Conservation (phyloP, 2,113 vertebrate genomes). For the Peromyscus maniculatus region DNA sequence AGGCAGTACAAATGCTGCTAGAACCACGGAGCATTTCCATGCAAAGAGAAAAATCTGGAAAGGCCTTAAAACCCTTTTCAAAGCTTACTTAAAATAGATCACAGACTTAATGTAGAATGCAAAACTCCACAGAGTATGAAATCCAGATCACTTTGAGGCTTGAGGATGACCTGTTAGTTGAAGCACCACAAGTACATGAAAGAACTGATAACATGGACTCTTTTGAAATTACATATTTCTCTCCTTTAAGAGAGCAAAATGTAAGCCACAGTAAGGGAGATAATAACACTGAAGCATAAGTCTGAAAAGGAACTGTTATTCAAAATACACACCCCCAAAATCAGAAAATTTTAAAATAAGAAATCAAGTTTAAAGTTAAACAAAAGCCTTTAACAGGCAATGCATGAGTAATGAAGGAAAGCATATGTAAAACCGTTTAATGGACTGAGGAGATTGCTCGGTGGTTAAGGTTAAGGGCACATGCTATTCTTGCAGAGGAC, state of each 20-base stretch:
- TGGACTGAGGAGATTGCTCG: not conserved
- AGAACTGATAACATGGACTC: not conserved
- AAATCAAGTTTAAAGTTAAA: not conserved
- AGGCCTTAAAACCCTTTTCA: not conserved
- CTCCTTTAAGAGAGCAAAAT: not conserved
- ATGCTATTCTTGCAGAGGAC: not conserved
- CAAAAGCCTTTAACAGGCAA: not conserved
- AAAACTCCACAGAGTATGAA: not conserved
- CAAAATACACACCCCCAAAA: not conserved
- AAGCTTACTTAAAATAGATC: not conserved
- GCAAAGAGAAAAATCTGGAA: not conserved
- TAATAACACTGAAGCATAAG: not conserved
- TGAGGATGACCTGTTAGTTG: not conserved
- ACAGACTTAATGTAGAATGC: not conserved
- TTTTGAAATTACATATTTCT: not conserved
- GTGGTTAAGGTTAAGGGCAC: not conserved
- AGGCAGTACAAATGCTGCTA: not conserved
- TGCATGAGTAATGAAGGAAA: not conserved
- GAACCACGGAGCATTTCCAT: not conserved
- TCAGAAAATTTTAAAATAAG: not conserved
- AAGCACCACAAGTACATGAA: not conserved
- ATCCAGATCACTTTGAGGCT: not conserved
- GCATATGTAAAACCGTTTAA: not conserved
- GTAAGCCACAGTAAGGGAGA: not conserved
- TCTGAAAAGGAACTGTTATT: not conserved